Evolutionary conservation across 2,113 vertebrate species (phyloP).

Genomic region (Calidris pygmaea): DNA sequence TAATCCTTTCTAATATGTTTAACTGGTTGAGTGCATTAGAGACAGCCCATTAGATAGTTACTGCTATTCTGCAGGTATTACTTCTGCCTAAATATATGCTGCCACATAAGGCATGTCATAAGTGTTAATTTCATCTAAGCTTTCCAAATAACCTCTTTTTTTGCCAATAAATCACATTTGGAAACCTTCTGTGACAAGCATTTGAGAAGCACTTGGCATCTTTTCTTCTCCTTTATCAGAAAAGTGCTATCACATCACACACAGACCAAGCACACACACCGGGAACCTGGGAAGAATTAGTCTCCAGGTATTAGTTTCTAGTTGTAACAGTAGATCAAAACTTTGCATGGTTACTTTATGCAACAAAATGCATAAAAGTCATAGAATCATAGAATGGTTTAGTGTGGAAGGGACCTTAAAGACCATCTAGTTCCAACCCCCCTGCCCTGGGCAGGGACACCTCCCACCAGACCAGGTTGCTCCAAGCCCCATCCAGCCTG

Average conservation of each 20-base stretch:
- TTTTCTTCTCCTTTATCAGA: background rate
- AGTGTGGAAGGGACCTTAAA: too few relatives aligned
- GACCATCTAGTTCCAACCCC: too few relatives aligned
- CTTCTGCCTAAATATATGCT: background rate
- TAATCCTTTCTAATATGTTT: background rate
- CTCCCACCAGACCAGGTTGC: too few relatives aligned
- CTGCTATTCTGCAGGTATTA: background rate
- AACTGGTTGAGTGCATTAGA: background rate
- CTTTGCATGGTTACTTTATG: background rate
- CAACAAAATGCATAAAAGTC: background rate
- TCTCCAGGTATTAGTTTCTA: background rate
- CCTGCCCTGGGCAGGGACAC: too few relatives aligned
- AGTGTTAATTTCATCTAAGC: background rate
- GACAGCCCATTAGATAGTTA: background rate
- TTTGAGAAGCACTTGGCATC: background rate
- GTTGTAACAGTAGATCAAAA: background rate
- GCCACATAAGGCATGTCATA: background rate
- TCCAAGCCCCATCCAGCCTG: too few relatives aligned
- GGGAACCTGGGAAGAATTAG: accelerated
- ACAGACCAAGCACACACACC: background rate
- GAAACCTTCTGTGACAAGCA: background rate
- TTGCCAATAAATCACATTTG: background rate
- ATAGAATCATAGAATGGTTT: too few relatives aligned
- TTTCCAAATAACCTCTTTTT: background rate
- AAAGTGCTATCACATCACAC: background rate